Evolutionary conservation across 1,140 invertebrate species (phyloP).

Genomic region (Ceratoteleas bidentatus): DNA sequence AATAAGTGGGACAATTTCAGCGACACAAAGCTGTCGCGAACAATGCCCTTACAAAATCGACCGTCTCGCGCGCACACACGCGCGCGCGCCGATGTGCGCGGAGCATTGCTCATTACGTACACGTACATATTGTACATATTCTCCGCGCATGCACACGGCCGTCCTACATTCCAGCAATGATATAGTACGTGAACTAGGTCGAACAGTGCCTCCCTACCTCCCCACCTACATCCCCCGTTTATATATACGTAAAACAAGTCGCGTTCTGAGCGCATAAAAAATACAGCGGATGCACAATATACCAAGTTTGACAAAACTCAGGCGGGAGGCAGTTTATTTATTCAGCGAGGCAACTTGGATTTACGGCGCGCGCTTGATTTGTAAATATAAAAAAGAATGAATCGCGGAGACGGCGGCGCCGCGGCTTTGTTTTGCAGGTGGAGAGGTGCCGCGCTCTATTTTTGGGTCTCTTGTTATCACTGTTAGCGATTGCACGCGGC

Average conservation of each 20-base stretch:
- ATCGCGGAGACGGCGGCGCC: too few species aligned
- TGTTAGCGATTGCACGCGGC: not conserved
- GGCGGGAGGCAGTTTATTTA: too few species aligned
- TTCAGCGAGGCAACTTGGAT: too few species aligned
- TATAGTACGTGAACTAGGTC: slow-evolving; percentile 59
- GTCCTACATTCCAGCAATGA: slow-evolving; percentile 59
- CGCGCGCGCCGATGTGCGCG: slow-evolving; percentile 1
- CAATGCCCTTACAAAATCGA: slow-evolving; percentile 67
- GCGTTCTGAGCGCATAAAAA: slow-evolving; percentile 25
- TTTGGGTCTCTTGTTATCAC: not conserved
- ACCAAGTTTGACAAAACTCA: slow-evolving; percentile 1
- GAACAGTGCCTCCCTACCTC: slow-evolving; percentile 32
- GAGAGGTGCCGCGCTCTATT: not conserved
- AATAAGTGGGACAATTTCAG: slow-evolving; percentile 51
- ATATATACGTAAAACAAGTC: slow-evolving; percentile 33
- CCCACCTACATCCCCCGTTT: slow-evolving; percentile 26
- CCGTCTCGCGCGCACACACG: slow-evolving; percentile 38
- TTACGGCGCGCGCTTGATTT: not conserved
- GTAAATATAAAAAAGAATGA: not conserved
- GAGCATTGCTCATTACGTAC: slow-evolving; percentile 52
- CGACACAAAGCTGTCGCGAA: slow-evolving; percentile 56
- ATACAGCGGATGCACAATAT: slow-evolving; percentile 21
- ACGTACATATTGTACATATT: slow-evolving; percentile 54
- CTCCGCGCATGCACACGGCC: slow-evolving; percentile 48
- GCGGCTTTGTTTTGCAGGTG: not conserved